These are phyloP conservation scores for Abrostola triplasia DNA, from an alignment of 2,888 invertebrate species.

Conservation along the genomic window DNA sequence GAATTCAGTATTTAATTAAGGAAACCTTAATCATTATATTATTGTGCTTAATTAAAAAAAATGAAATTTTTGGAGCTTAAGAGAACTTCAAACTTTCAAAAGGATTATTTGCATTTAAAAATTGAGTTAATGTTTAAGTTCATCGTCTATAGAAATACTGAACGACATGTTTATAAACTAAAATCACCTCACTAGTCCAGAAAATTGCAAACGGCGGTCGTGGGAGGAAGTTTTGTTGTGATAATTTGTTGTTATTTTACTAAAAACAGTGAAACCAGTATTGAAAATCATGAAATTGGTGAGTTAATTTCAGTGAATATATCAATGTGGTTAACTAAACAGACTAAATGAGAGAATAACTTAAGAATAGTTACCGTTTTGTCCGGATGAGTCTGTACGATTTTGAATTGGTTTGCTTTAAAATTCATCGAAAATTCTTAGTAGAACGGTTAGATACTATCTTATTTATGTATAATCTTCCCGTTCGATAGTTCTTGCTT, in stretches of 20 bases:
- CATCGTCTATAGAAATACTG: too few relatives aligned
- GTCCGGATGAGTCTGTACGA: constrained; percentile 33
- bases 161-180: background rate
- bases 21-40: background rate
- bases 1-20: background rate
- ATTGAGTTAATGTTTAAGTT: too few relatives aligned
- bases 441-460: background rate
- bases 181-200: constrained; percentile 59
- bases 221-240: constrained; percentile 82
- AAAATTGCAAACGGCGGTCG: constrained; percentile 75
- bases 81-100: too few relatives aligned
- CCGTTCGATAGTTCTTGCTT: too few relatives aligned
- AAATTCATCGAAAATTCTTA: constrained; percentile 30
- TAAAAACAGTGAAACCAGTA: constrained; percentile 67
- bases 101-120: too few relatives aligned
- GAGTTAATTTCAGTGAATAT: constrained; percentile 47
- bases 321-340: background rate
- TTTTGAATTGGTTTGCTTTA: constrained; percentile 46
- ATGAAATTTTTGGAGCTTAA: background rate
- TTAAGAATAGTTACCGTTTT: constrained; percentile 18
- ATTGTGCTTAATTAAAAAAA: background rate
- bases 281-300: constrained; percentile 72
- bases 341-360: constrained; percentile 1
- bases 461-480: background rate
- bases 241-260: constrained; percentile 71